Conservation (phyloP, 2,113 vertebrate genomes). For the Mungos mungo region DNA sequence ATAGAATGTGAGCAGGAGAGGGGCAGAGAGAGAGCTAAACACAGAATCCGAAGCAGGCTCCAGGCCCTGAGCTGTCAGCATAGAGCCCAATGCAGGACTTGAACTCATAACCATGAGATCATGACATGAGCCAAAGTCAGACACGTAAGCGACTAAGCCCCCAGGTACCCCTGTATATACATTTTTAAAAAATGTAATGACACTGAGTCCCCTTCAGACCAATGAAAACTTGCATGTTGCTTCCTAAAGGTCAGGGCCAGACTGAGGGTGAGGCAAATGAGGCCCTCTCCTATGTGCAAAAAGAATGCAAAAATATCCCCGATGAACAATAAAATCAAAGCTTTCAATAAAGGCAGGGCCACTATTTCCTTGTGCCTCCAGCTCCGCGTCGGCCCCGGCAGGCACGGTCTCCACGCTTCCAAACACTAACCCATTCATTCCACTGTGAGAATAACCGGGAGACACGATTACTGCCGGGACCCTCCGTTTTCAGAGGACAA, state of each 20-base stretch:
- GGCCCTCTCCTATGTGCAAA: background rate
- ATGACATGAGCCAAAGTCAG: no score
- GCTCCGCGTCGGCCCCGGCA: fast-evolving
- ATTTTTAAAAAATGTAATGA: background rate
- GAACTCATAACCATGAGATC: no score
- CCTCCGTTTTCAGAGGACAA: background rate
- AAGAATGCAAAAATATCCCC: background rate
- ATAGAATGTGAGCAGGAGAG: no score
- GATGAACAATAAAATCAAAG: background rate
- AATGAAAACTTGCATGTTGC: background rate
- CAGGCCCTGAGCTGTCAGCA: no score
- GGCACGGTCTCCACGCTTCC: background rate
- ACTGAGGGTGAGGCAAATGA: background rate
- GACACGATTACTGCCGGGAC: background rate
- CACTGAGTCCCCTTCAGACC: background rate
- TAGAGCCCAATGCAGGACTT: no score
- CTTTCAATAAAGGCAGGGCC: background rate
- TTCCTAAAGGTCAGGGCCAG: background rate
- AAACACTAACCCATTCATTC: background rate
- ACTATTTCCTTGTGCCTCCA: background rate
- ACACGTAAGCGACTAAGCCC: no score
- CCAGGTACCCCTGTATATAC: no score
- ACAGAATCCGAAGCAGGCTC: no score
- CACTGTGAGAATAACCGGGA: background rate
- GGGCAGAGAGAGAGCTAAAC: no score